phyloP scores from a whole-genome alignment of 2,888 invertebrate genomes.

The Ommatoiulus sabulosus region DNA sequence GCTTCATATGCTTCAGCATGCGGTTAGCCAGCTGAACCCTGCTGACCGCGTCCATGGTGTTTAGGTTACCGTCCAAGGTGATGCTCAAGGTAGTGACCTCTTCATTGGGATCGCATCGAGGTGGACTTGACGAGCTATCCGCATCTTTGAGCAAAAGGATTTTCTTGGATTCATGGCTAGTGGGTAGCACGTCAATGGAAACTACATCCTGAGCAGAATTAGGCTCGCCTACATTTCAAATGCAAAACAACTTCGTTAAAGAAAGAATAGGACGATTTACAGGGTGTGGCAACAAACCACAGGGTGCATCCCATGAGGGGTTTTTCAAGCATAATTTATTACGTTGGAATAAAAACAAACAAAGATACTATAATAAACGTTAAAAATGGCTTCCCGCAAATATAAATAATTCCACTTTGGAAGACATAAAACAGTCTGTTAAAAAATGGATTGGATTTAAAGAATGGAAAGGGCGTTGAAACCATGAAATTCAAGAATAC shows the following conservation, averaged over 20 bases:
- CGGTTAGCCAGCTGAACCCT: constrained; percentile 70
- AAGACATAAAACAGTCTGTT: neutral
- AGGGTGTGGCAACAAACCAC: neutral
- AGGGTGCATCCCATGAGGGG: constrained; percentile 1
- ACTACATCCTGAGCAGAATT: constrained; percentile 75
- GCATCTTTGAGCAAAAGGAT: constrained; percentile 61
- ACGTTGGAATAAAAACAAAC: neutral
- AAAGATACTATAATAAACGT: neutral
- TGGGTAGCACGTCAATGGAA: constrained; percentile 74
- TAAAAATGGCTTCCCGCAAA: neutral
- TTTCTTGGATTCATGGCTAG: constrained; percentile 60
- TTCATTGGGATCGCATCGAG: constrained; percentile 67
- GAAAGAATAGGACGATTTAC: neutral
- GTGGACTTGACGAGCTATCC: constrained; percentile 65
- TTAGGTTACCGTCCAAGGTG: constrained; percentile 76
- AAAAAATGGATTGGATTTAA: neutral
- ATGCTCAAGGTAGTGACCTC: constrained; percentile 75
- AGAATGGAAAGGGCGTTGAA: neutral
- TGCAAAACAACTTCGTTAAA: constrained; percentile 51
- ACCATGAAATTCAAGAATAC: neutral
- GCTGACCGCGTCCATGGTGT: constrained; percentile 74
- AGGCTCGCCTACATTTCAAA: constrained; percentile 59
- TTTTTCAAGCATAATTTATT: neutral
- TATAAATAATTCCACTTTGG: neutral
- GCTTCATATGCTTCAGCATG: constrained; percentile 60